A percentile compares a stretch with the other conserved stretches of the same genome.
Conservation (phyloP, 2,888 invertebrate genomes). For the Tetranychus piercei region DNA sequence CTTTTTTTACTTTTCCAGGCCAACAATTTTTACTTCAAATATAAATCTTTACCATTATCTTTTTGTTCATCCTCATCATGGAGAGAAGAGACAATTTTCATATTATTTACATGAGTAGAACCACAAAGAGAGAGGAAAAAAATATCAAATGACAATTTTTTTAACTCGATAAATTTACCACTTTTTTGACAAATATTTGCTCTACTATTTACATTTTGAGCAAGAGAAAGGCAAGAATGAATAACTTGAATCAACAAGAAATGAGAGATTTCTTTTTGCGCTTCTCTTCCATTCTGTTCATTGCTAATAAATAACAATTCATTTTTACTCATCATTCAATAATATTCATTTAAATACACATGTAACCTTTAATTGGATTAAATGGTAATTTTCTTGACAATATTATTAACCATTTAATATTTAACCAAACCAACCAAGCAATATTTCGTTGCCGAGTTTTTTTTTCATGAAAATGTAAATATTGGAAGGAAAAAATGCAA, state of each 20-base stretch:
- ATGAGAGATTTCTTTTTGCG: neutral
- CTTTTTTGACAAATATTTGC: conserved; percentile 1
- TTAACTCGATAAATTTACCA: neutral
- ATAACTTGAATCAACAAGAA: neutral
- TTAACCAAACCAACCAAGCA: no score
- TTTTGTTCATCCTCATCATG: no score
- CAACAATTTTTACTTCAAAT: neutral
- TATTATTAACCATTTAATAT: neutral
- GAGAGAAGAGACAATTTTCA: no score
- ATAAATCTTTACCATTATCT: no score
- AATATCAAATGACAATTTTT: no score
- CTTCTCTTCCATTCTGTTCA: neutral
- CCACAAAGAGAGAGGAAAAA: no score
- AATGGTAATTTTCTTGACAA: neutral
- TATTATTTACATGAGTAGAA: no score
- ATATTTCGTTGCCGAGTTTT: no score
- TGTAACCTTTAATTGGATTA: neutral
- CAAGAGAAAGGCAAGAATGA: neutral
- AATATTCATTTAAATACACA: neutral
- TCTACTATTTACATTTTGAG: neutral
- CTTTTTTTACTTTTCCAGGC: neutral
- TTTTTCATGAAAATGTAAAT: no score
- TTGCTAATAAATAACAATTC: neutral
- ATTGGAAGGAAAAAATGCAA: no score
- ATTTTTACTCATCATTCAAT: neutral